Percentiles rank a stretch among this genome's conserved stretches.
Evolutionary conservation across 2,888 invertebrate genomes (phyloP).

Genomic region (Tethea ocularis): DNA sequence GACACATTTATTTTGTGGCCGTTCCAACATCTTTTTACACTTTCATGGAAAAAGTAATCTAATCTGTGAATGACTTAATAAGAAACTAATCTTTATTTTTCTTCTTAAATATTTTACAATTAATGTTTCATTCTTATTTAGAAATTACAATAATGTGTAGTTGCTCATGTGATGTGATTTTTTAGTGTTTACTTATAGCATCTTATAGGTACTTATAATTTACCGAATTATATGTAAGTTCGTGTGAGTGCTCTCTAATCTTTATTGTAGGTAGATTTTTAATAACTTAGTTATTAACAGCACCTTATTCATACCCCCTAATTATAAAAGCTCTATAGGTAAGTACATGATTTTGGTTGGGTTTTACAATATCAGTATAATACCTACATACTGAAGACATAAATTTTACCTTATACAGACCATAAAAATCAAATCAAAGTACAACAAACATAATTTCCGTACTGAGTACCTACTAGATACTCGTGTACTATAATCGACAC

Average conservation of each 20-base stretch:
- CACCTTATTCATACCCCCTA: neutral
- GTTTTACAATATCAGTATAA: too few species aligned
- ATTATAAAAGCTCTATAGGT: neutral
- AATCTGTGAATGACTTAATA: neutral
- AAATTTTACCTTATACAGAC: too few species aligned
- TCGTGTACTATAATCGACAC: too few species aligned
- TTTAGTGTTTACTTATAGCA: neutral
- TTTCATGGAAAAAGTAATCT: neutral
- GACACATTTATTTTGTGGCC: neutral
- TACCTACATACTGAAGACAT: too few species aligned
- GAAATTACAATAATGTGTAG: neutral
- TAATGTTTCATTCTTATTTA: neutral
- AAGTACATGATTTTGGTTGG: too few species aligned
- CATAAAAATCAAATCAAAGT: too few species aligned
- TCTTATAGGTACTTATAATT: neutral
- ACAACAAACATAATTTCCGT: too few species aligned
- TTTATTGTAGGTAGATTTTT: neutral
- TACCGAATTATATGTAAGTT: slow-evolving; percentile 9
- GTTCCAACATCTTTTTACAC: neutral
- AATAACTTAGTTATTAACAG: neutral
- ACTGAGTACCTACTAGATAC: too few species aligned
- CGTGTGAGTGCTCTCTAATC: slow-evolving; percentile 18
- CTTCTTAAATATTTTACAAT: neutral
- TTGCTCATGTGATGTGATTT: slow-evolving; percentile 11
- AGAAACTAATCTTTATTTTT: neutral